These are phyloP conservation scores for Papilio gigon DNA, from an alignment of 2,888 invertebrate species.

Conservation along the genomic window DNA sequence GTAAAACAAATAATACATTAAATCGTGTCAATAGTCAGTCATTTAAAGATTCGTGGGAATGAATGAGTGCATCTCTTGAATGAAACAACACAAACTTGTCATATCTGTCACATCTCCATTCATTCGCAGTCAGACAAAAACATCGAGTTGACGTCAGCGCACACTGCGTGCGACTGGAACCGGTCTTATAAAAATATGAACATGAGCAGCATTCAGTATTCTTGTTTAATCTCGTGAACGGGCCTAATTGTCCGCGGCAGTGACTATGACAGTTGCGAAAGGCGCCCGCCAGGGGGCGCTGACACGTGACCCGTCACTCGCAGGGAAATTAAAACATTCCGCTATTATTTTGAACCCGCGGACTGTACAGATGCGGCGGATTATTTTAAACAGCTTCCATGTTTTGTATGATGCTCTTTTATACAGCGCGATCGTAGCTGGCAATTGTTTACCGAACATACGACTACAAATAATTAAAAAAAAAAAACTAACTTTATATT, in stretches of 20 bases:
- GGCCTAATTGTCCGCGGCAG: constrained; percentile 78
- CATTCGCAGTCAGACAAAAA: constrained; percentile 53
- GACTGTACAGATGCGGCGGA: constrained; percentile 45
- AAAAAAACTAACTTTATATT: background rate
- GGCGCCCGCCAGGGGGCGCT: constrained; percentile 49
- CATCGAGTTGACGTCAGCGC: constrained; percentile 54
- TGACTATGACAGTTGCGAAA: constrained; percentile 73
- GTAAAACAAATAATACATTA: background rate
- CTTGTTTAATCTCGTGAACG: constrained; percentile 80
- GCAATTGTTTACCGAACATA: background rate
- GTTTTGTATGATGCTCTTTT: constrained; percentile 18
- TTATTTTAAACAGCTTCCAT: constrained; percentile 40
- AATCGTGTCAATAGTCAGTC: background rate
- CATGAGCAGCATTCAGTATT: constrained; percentile 55
- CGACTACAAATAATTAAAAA: constrained; percentile 42
- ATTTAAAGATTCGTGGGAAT: constrained; percentile 32
- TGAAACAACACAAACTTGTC: constrained; percentile 57
- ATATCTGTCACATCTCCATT: constrained; percentile 60
- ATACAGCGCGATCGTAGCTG: background rate
- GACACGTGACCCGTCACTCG: constrained; percentile 82
- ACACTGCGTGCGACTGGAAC: constrained; percentile 53
- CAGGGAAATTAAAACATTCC: constrained; percentile 83
- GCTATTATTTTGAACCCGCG: constrained; percentile 72
- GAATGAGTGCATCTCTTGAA: constrained; percentile 26
- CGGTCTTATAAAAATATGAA: constrained; percentile 62